Base-by-base conservation (phyloP, 2,888 invertebrate species). In the Perithous albicinctus region DNA sequence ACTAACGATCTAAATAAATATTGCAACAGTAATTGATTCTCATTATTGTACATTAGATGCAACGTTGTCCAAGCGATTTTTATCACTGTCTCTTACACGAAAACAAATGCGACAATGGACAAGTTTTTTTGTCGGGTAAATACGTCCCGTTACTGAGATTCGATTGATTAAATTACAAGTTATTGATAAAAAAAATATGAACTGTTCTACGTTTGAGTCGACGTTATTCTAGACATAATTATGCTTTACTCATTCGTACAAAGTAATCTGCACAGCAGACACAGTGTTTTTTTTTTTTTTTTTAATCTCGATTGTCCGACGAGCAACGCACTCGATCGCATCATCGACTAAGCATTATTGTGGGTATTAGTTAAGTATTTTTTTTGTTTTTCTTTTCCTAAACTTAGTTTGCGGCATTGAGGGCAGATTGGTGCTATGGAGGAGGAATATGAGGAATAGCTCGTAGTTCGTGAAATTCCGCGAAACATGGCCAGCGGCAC, bases 401-500 rank as follows among this genome's bases (percentile, higher is more conserved):
- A 61, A 73, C 75, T 70, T 67, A 73, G 72, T 56, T 67, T 76
- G 86, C 86, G 86, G 87, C 86, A 80, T n/a, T 73, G 72, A 81
- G 74, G 77, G 76, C 75, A 87, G 89, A 89, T 92, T 92, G 92
- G 91, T 92, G 92, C 92, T 93, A 93, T 89, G 92, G 92, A 87
- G 92, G 92, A 85, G 92, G 91, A 86, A 93, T 92, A 86, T 93
- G 92, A 85, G 92, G 91, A 82, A 93, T 92, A 83, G 90, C 88
- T 85, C 92, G 90, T 86, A 90, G 88, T 89, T 92, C 90, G 88
- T 93, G 93, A 89, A 89, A 93, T 85, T 93, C 93, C 85, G 90
- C 89, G 89, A 93, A 93, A 89, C 93, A 93, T 80, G 92, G 92
- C 91, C 92, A 92, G 82, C 92, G 91, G 87, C 93, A 93, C 87